phyloP scores from a whole-genome alignment of 53 echinoderm and acorn worm species.

The Patiria pectinifera region DNA sequence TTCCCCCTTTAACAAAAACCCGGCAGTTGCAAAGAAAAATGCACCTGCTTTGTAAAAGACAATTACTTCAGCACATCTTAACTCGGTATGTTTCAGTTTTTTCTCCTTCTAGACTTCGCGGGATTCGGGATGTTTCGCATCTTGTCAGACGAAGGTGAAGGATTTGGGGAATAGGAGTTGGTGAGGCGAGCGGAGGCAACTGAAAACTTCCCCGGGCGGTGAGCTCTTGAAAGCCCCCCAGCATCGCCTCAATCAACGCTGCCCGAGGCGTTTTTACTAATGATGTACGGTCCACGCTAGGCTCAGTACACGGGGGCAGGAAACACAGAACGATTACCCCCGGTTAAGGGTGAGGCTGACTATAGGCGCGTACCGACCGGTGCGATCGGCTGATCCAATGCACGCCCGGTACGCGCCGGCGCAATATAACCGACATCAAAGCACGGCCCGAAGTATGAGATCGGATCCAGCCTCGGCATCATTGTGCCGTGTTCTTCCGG shows the following conservation, averaged over 20 bases:
- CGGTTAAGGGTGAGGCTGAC: constrained; percentile 12
- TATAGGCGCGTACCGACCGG: background rate
- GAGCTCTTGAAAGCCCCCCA: background rate
- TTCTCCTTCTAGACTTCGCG: background rate
- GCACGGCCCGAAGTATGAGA: background rate
- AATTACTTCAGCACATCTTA: constrained; percentile 44
- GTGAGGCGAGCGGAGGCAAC: background rate
- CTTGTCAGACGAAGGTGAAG: constrained; percentile 8
- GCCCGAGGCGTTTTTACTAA: constrained; percentile 5
- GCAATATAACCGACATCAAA: constrained; percentile 24
- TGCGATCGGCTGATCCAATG: background rate
- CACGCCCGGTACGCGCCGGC: background rate
- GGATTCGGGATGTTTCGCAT: background rate
- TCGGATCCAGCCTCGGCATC: constrained; percentile 37
- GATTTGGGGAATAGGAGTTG: background rate
- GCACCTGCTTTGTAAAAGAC: constrained; percentile 54
- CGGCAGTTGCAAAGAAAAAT: constrained; percentile 21
- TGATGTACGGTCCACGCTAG: constrained; percentile 22
- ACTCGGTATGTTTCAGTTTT: background rate
- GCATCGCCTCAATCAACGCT: constrained; percentile 21
- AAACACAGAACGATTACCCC: constrained; percentile 49
- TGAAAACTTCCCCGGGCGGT: constrained; percentile 16
- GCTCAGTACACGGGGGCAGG: background rate
- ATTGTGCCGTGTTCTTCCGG: constrained; percentile 39
- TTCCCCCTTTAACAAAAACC: background rate